Base-by-base conservation (phyloP, 2,888 invertebrate species). In the Parnassius glacialis region DNA sequence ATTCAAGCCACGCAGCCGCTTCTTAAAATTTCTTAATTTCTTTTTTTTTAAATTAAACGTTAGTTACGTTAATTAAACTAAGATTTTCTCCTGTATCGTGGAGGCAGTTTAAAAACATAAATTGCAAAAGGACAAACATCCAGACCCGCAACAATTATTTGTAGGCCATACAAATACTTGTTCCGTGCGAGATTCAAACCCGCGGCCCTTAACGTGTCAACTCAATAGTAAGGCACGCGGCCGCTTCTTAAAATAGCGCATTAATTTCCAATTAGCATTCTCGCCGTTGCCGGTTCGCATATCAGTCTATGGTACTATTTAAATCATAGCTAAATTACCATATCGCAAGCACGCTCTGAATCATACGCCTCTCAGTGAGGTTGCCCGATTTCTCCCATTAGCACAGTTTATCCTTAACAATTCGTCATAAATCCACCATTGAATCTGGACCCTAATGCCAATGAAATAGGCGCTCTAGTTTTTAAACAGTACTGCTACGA, bases 361-460 rank as follows among this genome's bases (percentile, higher is more conserved):
- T 68, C 68, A 67, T 62, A 65, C 62, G 62, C 58, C 56, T 73
- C 71, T 77, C 68, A 80, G 80, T 80, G 80, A 80, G 81, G 80
- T 76, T 66, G 48, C 64, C 67, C 70, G 80, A 79, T 86, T 86
- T 86, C 86, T 84, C 80, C 62, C 58, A 58, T 58, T 58, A 58
- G 54, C 57, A 62, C 52, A 57, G 53, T 62, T 61, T 69, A 75
- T 77, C 77, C 75, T 76, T 69, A 74, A 72, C 70, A 67, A 64
- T 60, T 67, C 67, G 68, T 72, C 68, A 73, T 75, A 78, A 62
- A 62, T 58, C 50, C 44, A 11, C 51, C 50, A 62, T 51, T 50
- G 44, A 62, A 50, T 62, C 58, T 54, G 54, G 58, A 54, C 57
- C 42, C 50, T 58, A 58, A 55, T 59, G 54, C 54, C 16, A 57